A percentile compares a stretch with the other conserved stretches of the same genome.
Conservation (phyloP, 2,888 invertebrate genomes). For the Ctena decussata region DNA sequence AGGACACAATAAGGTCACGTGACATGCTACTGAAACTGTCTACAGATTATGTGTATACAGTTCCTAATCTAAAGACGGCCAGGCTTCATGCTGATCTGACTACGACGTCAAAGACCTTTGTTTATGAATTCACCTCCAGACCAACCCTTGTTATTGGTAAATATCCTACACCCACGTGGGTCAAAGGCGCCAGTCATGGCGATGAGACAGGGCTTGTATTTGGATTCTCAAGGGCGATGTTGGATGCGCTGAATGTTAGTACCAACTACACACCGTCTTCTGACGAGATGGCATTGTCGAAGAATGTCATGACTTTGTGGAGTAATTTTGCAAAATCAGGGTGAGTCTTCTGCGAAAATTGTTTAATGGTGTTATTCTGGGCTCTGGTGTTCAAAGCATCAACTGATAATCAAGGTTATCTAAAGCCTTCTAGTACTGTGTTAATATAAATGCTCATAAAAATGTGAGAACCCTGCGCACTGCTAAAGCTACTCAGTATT, state of each 20-base stretch:
- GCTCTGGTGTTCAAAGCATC: too few species aligned
- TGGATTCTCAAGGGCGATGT: constrained; percentile 39
- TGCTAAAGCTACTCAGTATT: too few species aligned
- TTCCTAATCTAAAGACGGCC: constrained; percentile 35
- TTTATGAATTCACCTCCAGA: constrained; percentile 29
- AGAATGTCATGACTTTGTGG: constrained; percentile 36
- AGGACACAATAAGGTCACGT: background rate
- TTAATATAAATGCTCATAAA: too few species aligned
- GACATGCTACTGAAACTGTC: constrained; percentile 36
- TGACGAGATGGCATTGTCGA: constrained; percentile 23
- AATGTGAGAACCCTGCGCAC: too few species aligned
- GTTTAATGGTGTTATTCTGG: too few species aligned
- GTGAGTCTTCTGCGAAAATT: too few species aligned
- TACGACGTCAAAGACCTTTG: constrained; percentile 5
- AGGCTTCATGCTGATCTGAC: constrained; percentile 1
- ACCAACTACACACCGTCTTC: background rate
- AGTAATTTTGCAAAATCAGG: constrained; percentile 44
- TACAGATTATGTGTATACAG: constrained; percentile 39
- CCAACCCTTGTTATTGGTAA: constrained; percentile 21
- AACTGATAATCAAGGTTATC: too few species aligned
- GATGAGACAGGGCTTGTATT: constrained; percentile 43
- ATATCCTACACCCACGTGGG: constrained; percentile 28
- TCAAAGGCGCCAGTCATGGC: constrained; percentile 34
- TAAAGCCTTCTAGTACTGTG: too few species aligned
- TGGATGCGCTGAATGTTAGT: constrained; percentile 16